Evolutionary conservation across 2,113 vertebrate species (phyloP).

Genomic region (Oncorhynchus keta): DNA sequence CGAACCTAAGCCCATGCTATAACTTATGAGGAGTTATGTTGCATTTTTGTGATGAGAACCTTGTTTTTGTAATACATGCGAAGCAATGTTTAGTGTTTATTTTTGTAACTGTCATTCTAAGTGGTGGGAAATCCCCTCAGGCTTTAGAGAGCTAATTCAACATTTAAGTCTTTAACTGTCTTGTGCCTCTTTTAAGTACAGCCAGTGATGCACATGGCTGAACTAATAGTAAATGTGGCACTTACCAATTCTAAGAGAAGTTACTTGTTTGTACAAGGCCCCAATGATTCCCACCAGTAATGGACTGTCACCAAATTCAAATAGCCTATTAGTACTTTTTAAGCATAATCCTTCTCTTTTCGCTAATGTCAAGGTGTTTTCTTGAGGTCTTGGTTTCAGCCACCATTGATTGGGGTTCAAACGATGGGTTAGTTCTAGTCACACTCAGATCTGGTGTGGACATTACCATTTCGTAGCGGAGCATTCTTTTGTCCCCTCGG

Average conservation of each 20-base stretch:
- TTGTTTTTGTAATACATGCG: background rate
- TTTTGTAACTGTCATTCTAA: slow-evolving; percentile 16
- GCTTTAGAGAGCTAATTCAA: slow-evolving; percentile 6
- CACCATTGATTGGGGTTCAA: slow-evolving; percentile 13
- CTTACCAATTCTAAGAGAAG: slow-evolving; percentile 24
- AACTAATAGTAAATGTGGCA: slow-evolving; percentile 39
- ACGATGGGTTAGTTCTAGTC: slow-evolving; percentile 7
- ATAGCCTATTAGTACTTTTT: slow-evolving; percentile 36
- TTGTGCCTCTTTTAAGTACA: slow-evolving; percentile 31
- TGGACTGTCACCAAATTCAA: slow-evolving; percentile 35
- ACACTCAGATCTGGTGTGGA: slow-evolving; percentile 3
- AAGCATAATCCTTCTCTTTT: slow-evolving; percentile 45
- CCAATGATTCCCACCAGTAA: slow-evolving; percentile 29
- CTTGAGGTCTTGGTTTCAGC: slow-evolving; percentile 50
- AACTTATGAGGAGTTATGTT: background rate
- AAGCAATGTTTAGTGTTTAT: background rate
- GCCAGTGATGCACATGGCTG: slow-evolving; percentile 33
- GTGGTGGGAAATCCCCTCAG: slow-evolving; percentile 8
- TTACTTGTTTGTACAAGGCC: slow-evolving; percentile 26
- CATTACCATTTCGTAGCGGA: slow-evolving; percentile 18
- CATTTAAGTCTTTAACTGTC: slow-evolving; percentile 15
- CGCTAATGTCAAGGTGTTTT: slow-evolving; percentile 48
- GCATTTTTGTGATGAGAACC: background rate
- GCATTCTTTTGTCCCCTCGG: slow-evolving; percentile 38
- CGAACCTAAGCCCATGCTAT: too few relatives aligned